These are phyloP conservation scores for Porphyrio hochstetteri DNA, from an alignment of 2,113 vertebrate genomes.

Conservation along the genomic window DNA sequence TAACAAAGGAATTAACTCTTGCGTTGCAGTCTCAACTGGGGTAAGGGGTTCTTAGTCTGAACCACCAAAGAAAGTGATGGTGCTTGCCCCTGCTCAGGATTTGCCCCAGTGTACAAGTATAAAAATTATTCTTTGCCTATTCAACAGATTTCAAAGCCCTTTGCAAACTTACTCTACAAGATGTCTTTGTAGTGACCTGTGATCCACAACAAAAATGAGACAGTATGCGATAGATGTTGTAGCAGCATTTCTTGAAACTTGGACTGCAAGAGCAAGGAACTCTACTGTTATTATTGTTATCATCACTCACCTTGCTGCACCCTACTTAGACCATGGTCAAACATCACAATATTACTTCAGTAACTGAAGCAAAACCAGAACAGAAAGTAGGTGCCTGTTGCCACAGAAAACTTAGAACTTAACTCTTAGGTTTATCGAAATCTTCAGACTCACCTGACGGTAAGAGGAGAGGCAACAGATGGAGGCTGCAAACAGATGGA, in stretches of 20 bases:
- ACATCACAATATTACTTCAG: not conserved
- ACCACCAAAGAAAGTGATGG: not conserved
- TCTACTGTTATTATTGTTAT: not conserved
- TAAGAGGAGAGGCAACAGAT: not conserved
- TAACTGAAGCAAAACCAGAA: not conserved
- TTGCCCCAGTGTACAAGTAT: not conserved
- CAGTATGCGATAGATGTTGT: not conserved
- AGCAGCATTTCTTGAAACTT: not conserved
- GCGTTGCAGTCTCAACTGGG: not conserved
- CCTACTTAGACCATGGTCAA: not conserved
- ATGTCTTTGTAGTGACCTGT: not conserved
- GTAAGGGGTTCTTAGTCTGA: not conserved
- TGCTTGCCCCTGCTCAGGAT: not conserved
- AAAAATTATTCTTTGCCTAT: not conserved
- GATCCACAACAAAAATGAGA: not conserved
- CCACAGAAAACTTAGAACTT: not conserved
- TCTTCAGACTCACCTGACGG: constrained; percentile 1
- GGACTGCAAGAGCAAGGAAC: not conserved
- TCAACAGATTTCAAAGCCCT: not conserved
- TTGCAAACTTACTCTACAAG: not conserved
- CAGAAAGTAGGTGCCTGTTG: not conserved
- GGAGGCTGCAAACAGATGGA: constrained; percentile 42
- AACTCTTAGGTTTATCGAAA: not conserved
- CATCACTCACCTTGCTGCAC: not conserved
- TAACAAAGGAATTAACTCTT: not conserved